phyloP scores from a whole-genome alignment of 2,888 invertebrate genomes.

The Acleris holmiana region DNA sequence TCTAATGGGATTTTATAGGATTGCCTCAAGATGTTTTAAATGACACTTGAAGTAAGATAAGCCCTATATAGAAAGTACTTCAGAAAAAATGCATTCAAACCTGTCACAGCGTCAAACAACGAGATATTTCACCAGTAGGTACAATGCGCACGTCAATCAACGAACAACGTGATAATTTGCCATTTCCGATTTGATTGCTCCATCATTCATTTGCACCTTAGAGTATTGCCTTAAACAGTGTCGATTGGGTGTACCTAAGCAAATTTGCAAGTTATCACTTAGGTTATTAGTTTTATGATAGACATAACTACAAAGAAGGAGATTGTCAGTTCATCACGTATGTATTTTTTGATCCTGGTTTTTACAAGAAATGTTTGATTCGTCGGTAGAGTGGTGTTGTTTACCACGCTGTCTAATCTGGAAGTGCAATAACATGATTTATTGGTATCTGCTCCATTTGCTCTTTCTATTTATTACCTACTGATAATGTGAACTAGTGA shows the following conservation, averaged over 20 bases:
- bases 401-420: conserved; percentile 15
- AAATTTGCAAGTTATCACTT: conserved; percentile 20
- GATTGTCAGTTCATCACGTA: too few relatives aligned
- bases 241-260: conserved; percentile 4
- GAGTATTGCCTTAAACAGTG: conserved; percentile 16
- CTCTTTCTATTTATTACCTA: conserved; percentile 40
- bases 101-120: conserved; percentile 16
- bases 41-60: conserved; percentile 25
- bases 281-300: too few relatives aligned
- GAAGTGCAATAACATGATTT: conserved; percentile 47
- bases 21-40: conserved; percentile 50
- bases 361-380: background rate
- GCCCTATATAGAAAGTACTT: conserved; percentile 7
- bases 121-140: conserved; percentile 16
- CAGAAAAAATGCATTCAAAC: conserved; percentile 19
- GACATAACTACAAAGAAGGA: too few relatives aligned
- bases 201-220: conserved; percentile 28
- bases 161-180: conserved; percentile 24
- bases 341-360: too few relatives aligned
- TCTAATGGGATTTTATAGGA: conserved; percentile 58
- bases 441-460: conserved; percentile 41
- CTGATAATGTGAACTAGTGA: conserved; percentile 34
- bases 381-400: background rate
- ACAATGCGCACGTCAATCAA: conserved; percentile 17
- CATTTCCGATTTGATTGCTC: conserved; percentile 25